Evolutionary conservation across 2,113 vertebrate genomes (phyloP), one percentile per base, ranked within the genome.

Genomic region (Nibea coibor): DNA sequence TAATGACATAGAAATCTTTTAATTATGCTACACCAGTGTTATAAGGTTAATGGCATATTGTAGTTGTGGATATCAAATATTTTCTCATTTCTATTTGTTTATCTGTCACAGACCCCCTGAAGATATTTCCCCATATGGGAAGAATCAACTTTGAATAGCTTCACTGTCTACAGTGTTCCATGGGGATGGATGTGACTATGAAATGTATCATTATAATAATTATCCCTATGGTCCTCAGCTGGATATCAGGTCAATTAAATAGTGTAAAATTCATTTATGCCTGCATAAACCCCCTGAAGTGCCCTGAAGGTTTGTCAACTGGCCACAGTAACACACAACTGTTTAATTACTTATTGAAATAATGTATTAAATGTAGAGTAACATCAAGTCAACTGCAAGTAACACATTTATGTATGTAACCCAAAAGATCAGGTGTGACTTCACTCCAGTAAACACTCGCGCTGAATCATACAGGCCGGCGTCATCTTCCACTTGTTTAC

Each of bases 181-280:
- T 22, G 45, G 31, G 10, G 48, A 26, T 72, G 28, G 45, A 53
- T 72, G 65, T 70, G 50, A 15, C 57, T 76, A 58, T 74, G 19
- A 74, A 59, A 74, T 51, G 20, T 70, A 31, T 64, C 28, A 88
- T 88, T 75, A 72, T 24, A 50, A 35, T 76, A 74, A 85, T 89
- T 81, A 77, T 85, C 74, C 56, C 48, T 58, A 62, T 56, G 66
- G 62, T 66, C 24, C 63, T 50, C 66, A 19, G 53, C 50, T 78
- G 66, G 53, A 54, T 57, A 26, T 63, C 72, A 61, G 26, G n/a
- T 61, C 28, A 78, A 57, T 58, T 17, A 63, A 76, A 66, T 64
- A 8, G 17, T 7, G 35, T 39, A 39, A 31, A 65, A 57, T 56
- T 48, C 7, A 71, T 64, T 71, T 28, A 17, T 57, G 15, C 71